Conservation (phyloP, 2,797 vertebrate species). For the Neosalanx taihuensis region DNA sequence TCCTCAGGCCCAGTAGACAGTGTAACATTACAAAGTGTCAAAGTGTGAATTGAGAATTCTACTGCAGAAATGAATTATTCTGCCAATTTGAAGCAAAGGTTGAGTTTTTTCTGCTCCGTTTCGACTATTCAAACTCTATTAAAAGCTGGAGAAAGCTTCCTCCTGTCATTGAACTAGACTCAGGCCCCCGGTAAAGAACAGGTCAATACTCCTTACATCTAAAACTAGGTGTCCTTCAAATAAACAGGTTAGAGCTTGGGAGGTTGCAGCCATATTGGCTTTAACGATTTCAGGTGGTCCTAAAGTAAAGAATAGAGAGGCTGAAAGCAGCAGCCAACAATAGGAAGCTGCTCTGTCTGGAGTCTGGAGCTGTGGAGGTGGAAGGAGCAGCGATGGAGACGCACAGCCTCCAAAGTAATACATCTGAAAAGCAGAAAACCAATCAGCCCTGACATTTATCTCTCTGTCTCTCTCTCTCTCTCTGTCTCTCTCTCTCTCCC, state of each 20-base stretch:
- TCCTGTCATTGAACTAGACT: too few relatives aligned
- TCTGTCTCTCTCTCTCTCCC: constrained; percentile 1
- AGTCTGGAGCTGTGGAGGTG: neutral
- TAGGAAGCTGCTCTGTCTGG: neutral
- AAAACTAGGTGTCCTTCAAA: neutral
- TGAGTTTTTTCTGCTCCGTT: too few relatives aligned
- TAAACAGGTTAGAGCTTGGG: neutral
- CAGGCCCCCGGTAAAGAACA: too few relatives aligned
- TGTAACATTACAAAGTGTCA: too few relatives aligned
- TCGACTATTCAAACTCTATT: too few relatives aligned
- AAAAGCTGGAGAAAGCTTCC: too few relatives aligned
- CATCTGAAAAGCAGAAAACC: constrained; percentile 1
- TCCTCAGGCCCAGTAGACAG: too few relatives aligned
- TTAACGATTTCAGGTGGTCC: constrained; percentile 5
- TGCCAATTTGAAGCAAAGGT: too few relatives aligned
- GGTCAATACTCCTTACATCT: neutral
- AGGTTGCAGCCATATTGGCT: neutral
- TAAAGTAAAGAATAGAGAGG: neutral
- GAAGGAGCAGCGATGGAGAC: neutral
- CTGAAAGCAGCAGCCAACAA: neutral
- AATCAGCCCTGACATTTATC: constrained; percentile 19
- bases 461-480: constrained; percentile 8
- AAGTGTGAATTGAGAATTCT: too few relatives aligned
- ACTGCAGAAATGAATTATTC: too few relatives aligned
- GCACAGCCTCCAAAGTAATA: neutral